Evolutionary conservation across 37 sponge, comb jelly and placozoan genomes (phyloP).

Genomic region (Chondrilla cf. caribensis): DNA sequence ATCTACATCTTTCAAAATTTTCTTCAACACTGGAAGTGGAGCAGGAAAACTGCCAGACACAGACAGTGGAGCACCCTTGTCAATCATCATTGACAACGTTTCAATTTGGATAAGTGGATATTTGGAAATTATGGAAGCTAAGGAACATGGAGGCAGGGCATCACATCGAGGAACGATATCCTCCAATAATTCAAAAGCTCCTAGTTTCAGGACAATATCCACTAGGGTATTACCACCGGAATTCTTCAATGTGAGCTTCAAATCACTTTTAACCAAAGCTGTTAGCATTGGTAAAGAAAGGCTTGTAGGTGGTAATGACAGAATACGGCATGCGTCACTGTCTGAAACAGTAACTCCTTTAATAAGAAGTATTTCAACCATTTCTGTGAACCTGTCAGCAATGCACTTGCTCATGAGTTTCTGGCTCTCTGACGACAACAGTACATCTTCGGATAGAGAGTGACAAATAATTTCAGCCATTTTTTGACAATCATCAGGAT

Average conservation of each 20-base stretch:
- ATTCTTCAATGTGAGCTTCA: background rate
- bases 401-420: background rate
- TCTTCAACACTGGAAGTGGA: background rate
- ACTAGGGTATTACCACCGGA: background rate
- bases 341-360: background rate
- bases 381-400: background rate
- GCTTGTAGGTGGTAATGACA: background rate
- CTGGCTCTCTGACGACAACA: background rate
- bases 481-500: background rate
- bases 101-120: background rate
- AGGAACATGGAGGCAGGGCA: background rate
- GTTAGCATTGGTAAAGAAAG: background rate
- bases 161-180: background rate
- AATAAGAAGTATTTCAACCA: background rate
- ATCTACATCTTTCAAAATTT: background rate
- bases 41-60: background rate
- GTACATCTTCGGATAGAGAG: background rate
- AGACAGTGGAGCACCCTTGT: background rate
- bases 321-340: background rate
- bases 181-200: background rate
- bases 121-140: background rate
- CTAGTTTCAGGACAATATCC: background rate
- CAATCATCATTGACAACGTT: background rate
- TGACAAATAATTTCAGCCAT: conserved; percentile 10
- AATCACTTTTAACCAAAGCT: background rate